phyloP scores from a whole-genome alignment of 1,140 invertebrate genomes.

The Drosophila baimaii region DNA sequence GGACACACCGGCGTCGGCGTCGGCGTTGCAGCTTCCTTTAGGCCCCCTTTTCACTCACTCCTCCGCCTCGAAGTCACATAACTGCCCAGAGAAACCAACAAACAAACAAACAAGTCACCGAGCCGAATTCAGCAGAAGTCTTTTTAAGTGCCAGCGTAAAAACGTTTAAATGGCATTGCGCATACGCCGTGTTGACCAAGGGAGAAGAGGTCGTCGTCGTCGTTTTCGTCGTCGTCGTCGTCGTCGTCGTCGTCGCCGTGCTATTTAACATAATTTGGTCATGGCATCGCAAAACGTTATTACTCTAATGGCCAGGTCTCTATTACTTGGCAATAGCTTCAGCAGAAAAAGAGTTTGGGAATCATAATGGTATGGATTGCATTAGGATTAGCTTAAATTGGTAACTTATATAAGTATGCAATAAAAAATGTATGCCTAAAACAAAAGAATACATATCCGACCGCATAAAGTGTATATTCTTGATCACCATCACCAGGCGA shows the following conservation, averaged over 20 bases:
- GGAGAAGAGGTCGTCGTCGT: constrained; percentile 13
- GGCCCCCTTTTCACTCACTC: constrained; percentile 40
- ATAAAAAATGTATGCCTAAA: not conserved
- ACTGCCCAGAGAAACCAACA: constrained; percentile 27
- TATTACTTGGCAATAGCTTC: constrained; percentile 9
- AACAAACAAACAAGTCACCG: constrained; percentile 4
- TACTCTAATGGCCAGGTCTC: constrained; percentile 22
- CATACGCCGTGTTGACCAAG: constrained; percentile 44
- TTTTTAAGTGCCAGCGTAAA: constrained; percentile 52
- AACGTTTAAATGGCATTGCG: constrained; percentile 50
- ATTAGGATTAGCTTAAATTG: not conserved
- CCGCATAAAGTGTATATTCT: too few species aligned
- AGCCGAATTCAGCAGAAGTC: constrained; percentile 49
- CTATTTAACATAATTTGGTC: constrained; percentile 64
- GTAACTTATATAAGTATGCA: too few species aligned
- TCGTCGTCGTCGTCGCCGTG: not conserved
- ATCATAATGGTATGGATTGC: not conserved
- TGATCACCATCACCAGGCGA: not conserved
- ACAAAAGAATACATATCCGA: not conserved
- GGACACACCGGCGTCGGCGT: constrained; percentile 49
- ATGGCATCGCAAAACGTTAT: constrained; percentile 34
- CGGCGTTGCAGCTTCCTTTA: constrained; percentile 58
- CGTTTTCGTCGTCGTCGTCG: constrained; percentile 1
- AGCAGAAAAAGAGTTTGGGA: not conserved
- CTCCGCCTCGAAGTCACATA: constrained; percentile 24